phyloP scores from a whole-genome alignment of 2,888 invertebrate genomes.

The Silvanus unidentatus region DNA sequence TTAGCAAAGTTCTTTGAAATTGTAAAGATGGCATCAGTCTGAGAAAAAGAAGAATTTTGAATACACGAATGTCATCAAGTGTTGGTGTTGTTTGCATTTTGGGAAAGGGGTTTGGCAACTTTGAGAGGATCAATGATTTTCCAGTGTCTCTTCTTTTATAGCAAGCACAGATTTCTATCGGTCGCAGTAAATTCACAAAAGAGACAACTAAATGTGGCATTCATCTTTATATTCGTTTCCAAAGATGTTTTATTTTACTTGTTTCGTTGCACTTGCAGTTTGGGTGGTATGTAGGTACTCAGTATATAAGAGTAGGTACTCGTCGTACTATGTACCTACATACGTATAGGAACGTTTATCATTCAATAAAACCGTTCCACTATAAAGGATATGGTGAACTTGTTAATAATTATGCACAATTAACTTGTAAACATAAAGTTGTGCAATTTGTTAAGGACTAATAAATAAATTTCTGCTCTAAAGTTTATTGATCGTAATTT shows the following conservation, averaged over 20 bases:
- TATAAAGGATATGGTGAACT: too few relatives aligned
- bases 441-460: too few relatives aligned
- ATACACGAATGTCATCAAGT: constrained; percentile 23
- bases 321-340: too few relatives aligned
- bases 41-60: constrained; percentile 13
- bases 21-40: constrained; percentile 13
- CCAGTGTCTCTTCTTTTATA: constrained; percentile 23
- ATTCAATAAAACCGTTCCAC: too few relatives aligned
- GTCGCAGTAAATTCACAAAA: constrained; percentile 40
- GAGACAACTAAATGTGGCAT: constrained; percentile 35
- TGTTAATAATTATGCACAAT: too few relatives aligned
- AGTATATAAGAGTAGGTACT: too few relatives aligned
- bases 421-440: too few relatives aligned
- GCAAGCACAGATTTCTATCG: constrained; percentile 43
- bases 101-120: constrained; percentile 17
- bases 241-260: constrained; percentile 23
- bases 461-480: too few relatives aligned
- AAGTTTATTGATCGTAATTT: too few relatives aligned
- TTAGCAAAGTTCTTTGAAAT: constrained; percentile 12
- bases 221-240: constrained; percentile 23
- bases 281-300: too few relatives aligned
- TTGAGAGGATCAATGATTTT: constrained; percentile 25
- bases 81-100: constrained; percentile 20
- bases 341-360: too few relatives aligned
- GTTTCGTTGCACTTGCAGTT: constrained; percentile 36